These are phyloP conservation scores for Frankliniella intonsa DNA, from an alignment of 2,888 invertebrate species.

Conservation along the genomic window DNA sequence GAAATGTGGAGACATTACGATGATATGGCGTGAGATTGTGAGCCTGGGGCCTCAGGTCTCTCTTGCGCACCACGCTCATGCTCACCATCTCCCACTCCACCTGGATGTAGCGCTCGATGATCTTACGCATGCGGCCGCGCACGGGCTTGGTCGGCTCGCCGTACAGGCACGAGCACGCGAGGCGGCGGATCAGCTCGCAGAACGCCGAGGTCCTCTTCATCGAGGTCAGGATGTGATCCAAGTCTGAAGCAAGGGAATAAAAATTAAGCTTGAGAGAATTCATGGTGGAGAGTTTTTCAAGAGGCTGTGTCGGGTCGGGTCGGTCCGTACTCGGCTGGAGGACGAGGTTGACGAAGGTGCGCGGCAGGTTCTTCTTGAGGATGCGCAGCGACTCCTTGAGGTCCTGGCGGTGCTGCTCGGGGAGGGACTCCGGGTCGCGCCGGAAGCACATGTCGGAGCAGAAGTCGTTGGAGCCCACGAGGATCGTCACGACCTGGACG, in stretches of 20 bases:
- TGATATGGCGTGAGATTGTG: not conserved
- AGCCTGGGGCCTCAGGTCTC: not conserved
- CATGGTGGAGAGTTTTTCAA: not conserved
- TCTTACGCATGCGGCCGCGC: constrained; percentile 45
- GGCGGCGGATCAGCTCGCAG: constrained; percentile 48
- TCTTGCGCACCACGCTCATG: constrained; percentile 40
- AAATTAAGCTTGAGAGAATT: constrained; percentile 2
- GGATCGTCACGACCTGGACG: constrained; percentile 53
- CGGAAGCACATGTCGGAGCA: constrained; percentile 55
- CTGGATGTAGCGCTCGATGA: constrained; percentile 53
- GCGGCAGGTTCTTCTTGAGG: constrained; percentile 55
- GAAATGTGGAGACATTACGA: not conserved
- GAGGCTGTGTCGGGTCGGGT: not conserved
- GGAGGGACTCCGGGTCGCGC: constrained; percentile 43
- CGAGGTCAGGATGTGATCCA: constrained; percentile 46
- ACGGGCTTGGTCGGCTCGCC: constrained; percentile 44
- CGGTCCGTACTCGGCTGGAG: constrained; percentile 49
- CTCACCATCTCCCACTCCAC: constrained; percentile 52
- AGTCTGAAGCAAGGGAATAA: constrained; percentile 42
- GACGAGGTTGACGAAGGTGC: constrained; percentile 56
- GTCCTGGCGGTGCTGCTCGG: constrained; percentile 51
- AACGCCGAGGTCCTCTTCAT: constrained; percentile 45
- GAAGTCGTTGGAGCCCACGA: constrained; percentile 61
- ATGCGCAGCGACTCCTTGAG: constrained; percentile 50
- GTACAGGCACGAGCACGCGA: constrained; percentile 57